A percentile compares a stretch with the other conserved stretches of the same genome.
phyloP scores from a whole-genome alignment of 2,113 vertebrate species.

The Promerops cafer region DNA sequence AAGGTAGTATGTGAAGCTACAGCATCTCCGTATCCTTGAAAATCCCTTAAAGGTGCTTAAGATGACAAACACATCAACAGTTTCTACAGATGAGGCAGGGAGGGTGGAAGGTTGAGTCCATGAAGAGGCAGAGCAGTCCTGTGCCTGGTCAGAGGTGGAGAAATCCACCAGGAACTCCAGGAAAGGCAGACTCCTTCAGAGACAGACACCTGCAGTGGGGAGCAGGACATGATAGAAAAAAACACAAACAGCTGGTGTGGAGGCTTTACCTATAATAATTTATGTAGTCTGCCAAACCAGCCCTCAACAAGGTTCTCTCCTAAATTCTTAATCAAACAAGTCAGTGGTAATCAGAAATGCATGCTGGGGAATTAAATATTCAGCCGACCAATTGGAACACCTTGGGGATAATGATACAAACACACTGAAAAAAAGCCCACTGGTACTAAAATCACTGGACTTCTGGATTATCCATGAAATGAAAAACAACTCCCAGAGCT shows the following conservation, averaged over 20 bases:
- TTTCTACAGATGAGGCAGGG: background rate
- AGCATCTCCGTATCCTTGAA: background rate
- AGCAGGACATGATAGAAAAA: background rate
- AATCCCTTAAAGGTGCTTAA: background rate
- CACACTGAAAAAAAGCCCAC: background rate
- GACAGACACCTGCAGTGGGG: too few species aligned
- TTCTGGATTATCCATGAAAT: background rate
- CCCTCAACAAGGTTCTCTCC: background rate
- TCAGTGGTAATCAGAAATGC: background rate
- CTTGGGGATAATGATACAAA: background rate
- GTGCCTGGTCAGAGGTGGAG: background rate
- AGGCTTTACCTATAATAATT: background rate
- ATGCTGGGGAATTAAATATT: background rate
- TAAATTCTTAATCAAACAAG: background rate
- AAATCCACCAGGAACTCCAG: background rate
- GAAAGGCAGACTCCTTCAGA: background rate
- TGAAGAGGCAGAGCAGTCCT: background rate
- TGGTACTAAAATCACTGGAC: background rate
- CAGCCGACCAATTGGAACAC: background rate
- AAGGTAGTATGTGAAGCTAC: background rate
- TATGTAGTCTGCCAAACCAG: background rate
- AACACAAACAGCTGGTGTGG: background rate
- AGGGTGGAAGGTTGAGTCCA: accelerated
- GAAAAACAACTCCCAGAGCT: background rate
- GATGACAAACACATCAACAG: background rate